Percentiles rank a stretch among this genome's conserved stretches.
Conservation (phyloP, 2,888 invertebrate genomes). For the Latrodectus hesperus region DNA sequence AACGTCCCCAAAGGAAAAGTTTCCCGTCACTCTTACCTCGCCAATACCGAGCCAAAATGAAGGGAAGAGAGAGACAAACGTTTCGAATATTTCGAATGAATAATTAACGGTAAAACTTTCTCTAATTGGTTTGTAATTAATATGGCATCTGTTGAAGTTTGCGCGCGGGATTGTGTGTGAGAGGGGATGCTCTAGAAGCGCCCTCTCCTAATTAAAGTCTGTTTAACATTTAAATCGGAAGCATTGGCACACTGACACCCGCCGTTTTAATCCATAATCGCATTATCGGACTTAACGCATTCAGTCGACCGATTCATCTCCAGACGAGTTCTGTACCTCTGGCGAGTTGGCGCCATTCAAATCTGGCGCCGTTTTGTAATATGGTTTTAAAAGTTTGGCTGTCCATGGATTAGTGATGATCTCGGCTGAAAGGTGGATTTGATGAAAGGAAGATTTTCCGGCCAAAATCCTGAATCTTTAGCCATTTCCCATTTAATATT, state of each 20-base stretch:
- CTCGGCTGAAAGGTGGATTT: conserved; percentile 14
- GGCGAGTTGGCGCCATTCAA: neutral
- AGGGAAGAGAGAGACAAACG: conserved; percentile 48
- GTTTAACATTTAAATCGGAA: conserved; percentile 68
- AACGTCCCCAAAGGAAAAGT: conserved; percentile 40
- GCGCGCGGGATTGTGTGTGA: neutral
- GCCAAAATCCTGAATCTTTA: neutral
- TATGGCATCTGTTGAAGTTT: conserved; percentile 67
- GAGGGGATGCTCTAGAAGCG: neutral
- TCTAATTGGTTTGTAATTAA: conserved; percentile 69
- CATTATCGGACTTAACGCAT: conserved; percentile 61
- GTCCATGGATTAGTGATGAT: neutral
- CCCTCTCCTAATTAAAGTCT: conserved; percentile 61
- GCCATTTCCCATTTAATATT: neutral
- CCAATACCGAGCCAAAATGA: conserved; percentile 28
- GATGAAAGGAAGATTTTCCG: neutral
- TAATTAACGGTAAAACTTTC: conserved; percentile 68
- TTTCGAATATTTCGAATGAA: conserved; percentile 59
- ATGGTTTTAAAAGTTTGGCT: conserved; percentile 64
- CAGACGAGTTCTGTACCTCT: conserved; percentile 2
- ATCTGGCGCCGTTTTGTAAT: conserved; percentile 55
- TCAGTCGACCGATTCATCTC: conserved; percentile 26
- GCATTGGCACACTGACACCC: conserved; percentile 61
- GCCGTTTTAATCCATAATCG: conserved; percentile 68
- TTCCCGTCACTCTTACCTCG: neutral